Evolutionary conservation across 2,888 invertebrate species (phyloP).

Genomic region (Dasysyrphus tricinctus): DNA sequence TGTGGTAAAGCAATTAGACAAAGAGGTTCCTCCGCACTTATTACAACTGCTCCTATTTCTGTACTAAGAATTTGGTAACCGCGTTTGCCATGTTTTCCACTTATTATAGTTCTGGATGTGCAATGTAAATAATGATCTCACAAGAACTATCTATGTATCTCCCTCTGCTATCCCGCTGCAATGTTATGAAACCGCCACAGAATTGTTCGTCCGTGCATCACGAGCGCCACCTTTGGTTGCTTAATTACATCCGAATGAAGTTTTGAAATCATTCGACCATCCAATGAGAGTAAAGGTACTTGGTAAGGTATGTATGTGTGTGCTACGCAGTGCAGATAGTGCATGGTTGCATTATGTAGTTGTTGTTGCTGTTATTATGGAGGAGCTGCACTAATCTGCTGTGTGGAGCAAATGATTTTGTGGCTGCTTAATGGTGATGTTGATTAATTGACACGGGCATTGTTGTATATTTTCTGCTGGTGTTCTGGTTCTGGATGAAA

Average conservation of each 20-base stretch:
- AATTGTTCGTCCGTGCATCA: slow-evolving; percentile 32
- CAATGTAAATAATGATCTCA: slow-evolving; percentile 63
- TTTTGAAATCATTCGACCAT: slow-evolving; percentile 58
- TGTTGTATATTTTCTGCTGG: slow-evolving; percentile 1
- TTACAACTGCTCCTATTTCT: not conserved
- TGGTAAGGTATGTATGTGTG: too few species aligned
- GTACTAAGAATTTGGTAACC: slow-evolving; percentile 14
- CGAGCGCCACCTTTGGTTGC: slow-evolving; percentile 67
- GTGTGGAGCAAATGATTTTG: slow-evolving; percentile 58
- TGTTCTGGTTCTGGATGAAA: slow-evolving; percentile 23
- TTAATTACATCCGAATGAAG: slow-evolving; percentile 59
- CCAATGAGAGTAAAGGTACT: not conserved
- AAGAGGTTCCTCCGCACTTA: slow-evolving; percentile 2
- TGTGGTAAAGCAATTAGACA: slow-evolving; percentile 46
- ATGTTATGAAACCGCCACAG: slow-evolving; percentile 18
- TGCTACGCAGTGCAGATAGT: not conserved
- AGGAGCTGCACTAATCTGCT: slow-evolving; percentile 11
- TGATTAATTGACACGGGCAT: slow-evolving; percentile 65
- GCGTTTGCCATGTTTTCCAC: slow-evolving; percentile 45
- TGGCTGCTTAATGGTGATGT: slow-evolving; percentile 61
- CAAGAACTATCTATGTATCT: slow-evolving; percentile 30
- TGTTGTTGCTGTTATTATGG: not conserved
- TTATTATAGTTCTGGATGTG: slow-evolving; percentile 8
- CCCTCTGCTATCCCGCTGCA: not conserved
- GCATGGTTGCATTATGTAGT: slow-evolving; percentile 27